These are phyloP conservation scores for Otis tarda DNA, from an alignment of 2,113 vertebrate genomes.

Conservation along the genomic window DNA sequence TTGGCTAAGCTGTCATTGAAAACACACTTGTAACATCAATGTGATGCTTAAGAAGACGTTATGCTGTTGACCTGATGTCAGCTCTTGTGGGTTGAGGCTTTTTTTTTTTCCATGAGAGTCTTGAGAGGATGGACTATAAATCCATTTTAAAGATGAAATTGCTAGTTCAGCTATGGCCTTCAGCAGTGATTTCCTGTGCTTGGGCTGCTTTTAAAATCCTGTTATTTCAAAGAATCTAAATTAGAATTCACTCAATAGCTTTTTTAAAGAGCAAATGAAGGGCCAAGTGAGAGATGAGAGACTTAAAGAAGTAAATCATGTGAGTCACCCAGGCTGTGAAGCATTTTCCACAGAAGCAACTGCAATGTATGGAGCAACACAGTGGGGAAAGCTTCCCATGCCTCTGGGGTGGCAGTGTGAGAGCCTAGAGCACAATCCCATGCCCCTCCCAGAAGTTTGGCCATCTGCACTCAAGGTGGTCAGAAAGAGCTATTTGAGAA, in stretches of 20 bases:
- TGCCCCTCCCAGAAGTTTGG: not conserved
- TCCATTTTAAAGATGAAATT: conserved; percentile 6
- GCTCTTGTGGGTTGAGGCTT: not conserved
- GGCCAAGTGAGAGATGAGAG: not conserved
- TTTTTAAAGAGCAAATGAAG: not conserved
- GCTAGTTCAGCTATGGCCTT: not conserved
- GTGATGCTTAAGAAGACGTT: not conserved
- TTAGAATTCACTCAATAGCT: not conserved
- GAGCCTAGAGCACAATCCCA: not conserved
- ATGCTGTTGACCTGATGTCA: conserved; percentile 12
- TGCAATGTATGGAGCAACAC: not conserved
- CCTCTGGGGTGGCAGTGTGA: not conserved
- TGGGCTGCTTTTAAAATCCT: not conserved
- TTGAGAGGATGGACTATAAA: conserved; percentile 24
- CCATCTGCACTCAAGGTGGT: not conserved
- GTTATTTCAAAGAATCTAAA: conserved; percentile 9
- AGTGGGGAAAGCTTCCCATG: not conserved
- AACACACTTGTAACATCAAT: not conserved
- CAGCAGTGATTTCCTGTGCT: not conserved
- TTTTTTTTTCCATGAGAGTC: not conserved
- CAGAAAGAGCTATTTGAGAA: not conserved
- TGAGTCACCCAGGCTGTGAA: not conserved
- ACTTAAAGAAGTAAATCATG: not conserved
- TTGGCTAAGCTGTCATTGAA: not conserved
- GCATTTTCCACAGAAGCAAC: not conserved